These are phyloP conservation scores for Ophiothrix spiculata DNA, from an alignment of 35 echinoderm and acorn worm species.

Conservation along the genomic window DNA sequence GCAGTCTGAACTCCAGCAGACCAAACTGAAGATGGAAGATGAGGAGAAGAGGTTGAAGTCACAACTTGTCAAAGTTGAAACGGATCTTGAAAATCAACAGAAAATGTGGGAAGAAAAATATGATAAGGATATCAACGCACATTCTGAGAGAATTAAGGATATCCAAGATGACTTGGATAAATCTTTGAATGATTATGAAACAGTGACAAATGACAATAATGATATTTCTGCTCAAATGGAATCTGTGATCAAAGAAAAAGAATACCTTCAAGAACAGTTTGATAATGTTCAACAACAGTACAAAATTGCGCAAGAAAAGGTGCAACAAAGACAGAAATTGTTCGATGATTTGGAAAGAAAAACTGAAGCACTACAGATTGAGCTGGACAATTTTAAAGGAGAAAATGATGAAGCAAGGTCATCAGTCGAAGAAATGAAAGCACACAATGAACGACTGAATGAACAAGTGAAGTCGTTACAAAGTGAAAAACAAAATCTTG, in stretches of 20 bases:
- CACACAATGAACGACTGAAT: not conserved
- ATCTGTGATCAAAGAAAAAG: slow-evolving; percentile 33
- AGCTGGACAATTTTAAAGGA: not conserved
- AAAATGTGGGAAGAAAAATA: slow-evolving; percentile 82
- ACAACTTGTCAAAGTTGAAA: slow-evolving; percentile 19
- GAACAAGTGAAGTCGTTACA: slow-evolving; percentile 21
- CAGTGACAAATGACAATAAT: slow-evolving; percentile 5
- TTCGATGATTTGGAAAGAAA: not conserved
- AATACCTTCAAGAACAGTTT: slow-evolving; percentile 41
- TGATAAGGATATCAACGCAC: slow-evolving; percentile 41
- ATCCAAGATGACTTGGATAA: slow-evolving; percentile 44
- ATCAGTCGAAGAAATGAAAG: slow-evolving; percentile 18
- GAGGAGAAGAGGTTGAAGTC: slow-evolving; percentile 11
- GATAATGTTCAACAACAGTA: slow-evolving; percentile 24
- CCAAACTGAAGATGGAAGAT: not conserved
- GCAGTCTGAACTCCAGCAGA: slow-evolving; percentile 24
- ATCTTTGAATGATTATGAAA: slow-evolving; percentile 10
- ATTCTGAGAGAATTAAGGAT: slow-evolving; percentile 8
- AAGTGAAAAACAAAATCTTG: slow-evolving; percentile 18
- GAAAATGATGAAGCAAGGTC: not conserved
- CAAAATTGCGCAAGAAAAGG: slow-evolving; percentile 29
- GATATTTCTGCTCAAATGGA: slow-evolving; percentile 13
- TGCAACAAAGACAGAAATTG: not conserved
- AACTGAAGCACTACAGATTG: not conserved
- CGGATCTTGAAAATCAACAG: slow-evolving; percentile 49